Conservation (phyloP, 2,888 invertebrate genomes). For the Ochropleura leucogaster region DNA sequence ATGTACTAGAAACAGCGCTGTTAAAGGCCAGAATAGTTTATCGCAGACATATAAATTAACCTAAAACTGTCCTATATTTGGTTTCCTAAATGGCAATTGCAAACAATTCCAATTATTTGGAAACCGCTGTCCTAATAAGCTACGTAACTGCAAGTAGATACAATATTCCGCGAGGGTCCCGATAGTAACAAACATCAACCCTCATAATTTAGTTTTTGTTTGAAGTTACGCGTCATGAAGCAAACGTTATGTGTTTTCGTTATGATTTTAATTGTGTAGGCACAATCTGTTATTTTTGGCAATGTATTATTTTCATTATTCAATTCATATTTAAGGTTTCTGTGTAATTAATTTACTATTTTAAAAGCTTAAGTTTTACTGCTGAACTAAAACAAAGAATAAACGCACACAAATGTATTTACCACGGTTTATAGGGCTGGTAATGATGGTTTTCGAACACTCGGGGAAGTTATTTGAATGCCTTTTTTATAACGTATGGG, state of each 20-base stretch:
- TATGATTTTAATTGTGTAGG: slow-evolving; percentile 61
- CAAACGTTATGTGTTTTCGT: slow-evolving; percentile 59
- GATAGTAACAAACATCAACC: slow-evolving; percentile 60
- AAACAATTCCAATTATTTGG: slow-evolving; percentile 50
- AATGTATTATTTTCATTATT: no score
- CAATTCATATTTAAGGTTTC: slow-evolving; percentile 2
- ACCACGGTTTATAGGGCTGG: not conserved
- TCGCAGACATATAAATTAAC: slow-evolving; percentile 18
- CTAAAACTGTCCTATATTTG: slow-evolving; percentile 8
- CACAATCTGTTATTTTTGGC: slow-evolving; percentile 45
- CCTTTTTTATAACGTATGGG: no score
- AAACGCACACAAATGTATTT: not conserved
- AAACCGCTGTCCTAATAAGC: slow-evolving; percentile 62
- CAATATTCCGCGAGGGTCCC: slow-evolving; percentile 57
- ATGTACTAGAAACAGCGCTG: not conserved
- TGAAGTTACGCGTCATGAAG: slow-evolving; percentile 66
- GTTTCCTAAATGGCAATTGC: slow-evolving; percentile 14
- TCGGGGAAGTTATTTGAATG: not conserved
- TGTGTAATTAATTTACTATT: slow-evolving; percentile 1
- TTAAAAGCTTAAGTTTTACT: slow-evolving; percentile 7
- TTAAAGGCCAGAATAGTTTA: not conserved
- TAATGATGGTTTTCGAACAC: not conserved
- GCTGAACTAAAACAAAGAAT: slow-evolving; percentile 1
- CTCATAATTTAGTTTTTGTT: slow-evolving; percentile 68
- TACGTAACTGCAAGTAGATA: slow-evolving; percentile 34